These are phyloP conservation scores for Xenops minutus DNA, from an alignment of 2,797 vertebrate species.

Conservation along the genomic window DNA sequence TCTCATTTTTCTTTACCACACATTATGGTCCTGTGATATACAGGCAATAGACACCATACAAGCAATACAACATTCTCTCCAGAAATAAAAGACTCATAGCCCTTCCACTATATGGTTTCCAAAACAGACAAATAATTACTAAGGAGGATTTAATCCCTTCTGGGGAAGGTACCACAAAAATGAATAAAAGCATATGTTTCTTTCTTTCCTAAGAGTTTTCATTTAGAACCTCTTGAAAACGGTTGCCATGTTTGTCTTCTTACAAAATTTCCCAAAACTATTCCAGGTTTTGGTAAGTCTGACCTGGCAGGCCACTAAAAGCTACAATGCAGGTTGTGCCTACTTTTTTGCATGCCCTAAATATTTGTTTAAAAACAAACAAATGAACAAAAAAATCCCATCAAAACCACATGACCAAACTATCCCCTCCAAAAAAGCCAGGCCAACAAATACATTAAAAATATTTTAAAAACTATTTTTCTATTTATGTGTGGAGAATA, in stretches of 20 bases:
- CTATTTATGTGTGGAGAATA: neutral
- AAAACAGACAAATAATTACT: neutral
- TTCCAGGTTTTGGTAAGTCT: neutral
- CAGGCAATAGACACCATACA: neutral
- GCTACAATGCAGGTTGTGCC: neutral
- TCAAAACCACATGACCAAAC: neutral
- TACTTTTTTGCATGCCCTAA: neutral
- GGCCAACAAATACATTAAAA: neutral
- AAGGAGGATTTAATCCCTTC: neutral
- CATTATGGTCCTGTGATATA: neutral
- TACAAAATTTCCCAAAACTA: neutral
- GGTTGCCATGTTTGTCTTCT: neutral
- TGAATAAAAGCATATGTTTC: neutral
- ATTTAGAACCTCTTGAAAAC: neutral
- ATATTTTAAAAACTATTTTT: neutral
- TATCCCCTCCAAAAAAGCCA: rapidly evolving
- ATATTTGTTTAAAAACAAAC: neutral
- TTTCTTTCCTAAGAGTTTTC: neutral
- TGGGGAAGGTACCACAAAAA: neutral
- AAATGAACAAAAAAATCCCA: neutral
- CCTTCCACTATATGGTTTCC: neutral
- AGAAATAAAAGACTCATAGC: neutral
- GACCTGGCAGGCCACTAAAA: neutral
- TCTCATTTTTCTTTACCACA: neutral
- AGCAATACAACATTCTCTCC: neutral